Conservation (phyloP, 2,888 invertebrate genomes). For the Melanostoma mellinum region DNA sequence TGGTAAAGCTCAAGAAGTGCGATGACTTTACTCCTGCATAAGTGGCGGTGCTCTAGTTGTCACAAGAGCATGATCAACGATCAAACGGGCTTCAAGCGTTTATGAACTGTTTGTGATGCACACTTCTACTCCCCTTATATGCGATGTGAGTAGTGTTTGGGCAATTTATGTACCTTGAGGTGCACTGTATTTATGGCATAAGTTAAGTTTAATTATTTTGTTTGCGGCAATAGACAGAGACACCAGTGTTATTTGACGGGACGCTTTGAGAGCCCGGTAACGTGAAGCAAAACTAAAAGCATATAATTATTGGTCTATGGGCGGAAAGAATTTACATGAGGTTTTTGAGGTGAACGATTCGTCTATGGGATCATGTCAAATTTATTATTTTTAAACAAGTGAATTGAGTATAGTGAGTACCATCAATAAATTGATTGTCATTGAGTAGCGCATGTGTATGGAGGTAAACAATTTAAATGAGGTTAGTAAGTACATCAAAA, state of each 20-base stretch:
- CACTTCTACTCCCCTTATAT: constrained; percentile 45
- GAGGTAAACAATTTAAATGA: too few species aligned
- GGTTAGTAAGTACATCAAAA: too few species aligned
- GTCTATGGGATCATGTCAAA: constrained; percentile 37
- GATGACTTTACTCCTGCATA: constrained; percentile 34
- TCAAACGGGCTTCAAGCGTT: constrained; percentile 34
- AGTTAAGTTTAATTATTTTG: constrained; percentile 69
- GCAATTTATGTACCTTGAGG: constrained; percentile 48
- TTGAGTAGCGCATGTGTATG: neutral
- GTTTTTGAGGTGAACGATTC: constrained; percentile 44
- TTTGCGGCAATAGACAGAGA: constrained; percentile 66
- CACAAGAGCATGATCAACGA: constrained; percentile 59
- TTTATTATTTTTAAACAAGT: constrained; percentile 31
- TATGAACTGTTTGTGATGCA: constrained; percentile 49
- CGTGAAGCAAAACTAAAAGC: constrained; percentile 55
- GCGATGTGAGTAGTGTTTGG: neutral
- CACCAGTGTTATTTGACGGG: constrained; percentile 43
- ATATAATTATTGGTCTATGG: constrained; percentile 30
- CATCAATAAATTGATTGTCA: constrained; percentile 27
- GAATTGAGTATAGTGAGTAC: constrained; percentile 1
- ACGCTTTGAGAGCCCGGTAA: constrained; percentile 41
- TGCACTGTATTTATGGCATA: constrained; percentile 50
- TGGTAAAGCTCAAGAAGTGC: constrained; percentile 36
- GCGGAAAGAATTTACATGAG: constrained; percentile 19
- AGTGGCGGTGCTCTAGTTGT: constrained; percentile 50